Conservation (phyloP, 1,140 invertebrate species). For the Arion vulgaris region DNA sequence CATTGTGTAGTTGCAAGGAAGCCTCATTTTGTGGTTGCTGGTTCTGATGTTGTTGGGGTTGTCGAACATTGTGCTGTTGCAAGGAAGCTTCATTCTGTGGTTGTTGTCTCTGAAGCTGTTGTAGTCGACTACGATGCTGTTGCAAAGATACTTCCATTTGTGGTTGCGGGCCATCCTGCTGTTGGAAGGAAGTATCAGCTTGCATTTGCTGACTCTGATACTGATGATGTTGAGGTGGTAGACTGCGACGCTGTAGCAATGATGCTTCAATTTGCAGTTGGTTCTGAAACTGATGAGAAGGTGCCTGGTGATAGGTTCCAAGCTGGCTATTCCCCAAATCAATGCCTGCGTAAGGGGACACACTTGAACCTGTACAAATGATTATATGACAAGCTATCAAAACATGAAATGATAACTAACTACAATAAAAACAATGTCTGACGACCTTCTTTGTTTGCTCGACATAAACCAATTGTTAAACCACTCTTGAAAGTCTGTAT, state of each 20-base stretch:
- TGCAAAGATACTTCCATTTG: neutral
- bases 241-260: too few relatives aligned
- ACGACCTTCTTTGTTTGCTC: too few relatives aligned
- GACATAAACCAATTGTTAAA: too few relatives aligned
- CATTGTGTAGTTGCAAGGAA: too few relatives aligned
- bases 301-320: conserved; percentile 22
- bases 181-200: neutral
- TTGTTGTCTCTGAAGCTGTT: too few relatives aligned
- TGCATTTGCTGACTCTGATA: conserved; percentile 7
- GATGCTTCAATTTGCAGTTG: too few relatives aligned
- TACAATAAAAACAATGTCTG: too few relatives aligned
- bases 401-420: neutral
- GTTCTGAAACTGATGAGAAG: too few relatives aligned
- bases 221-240: conserved; percentile 36
- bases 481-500: too few relatives aligned
- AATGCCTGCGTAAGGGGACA: neutral
- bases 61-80: neutral
- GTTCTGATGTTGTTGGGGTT: too few relatives aligned
- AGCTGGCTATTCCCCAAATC: neutral
- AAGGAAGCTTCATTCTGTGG: neutral
- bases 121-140: neutral
- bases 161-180: neutral
- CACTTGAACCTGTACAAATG: too few relatives aligned
- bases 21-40: too few relatives aligned
- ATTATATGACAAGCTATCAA: neutral